Evolutionary conservation across 2,797 vertebrate species (phyloP), one percentile per base, ranked within the genome.

Genomic region (Oryzias dopingdopingensis): DNA sequence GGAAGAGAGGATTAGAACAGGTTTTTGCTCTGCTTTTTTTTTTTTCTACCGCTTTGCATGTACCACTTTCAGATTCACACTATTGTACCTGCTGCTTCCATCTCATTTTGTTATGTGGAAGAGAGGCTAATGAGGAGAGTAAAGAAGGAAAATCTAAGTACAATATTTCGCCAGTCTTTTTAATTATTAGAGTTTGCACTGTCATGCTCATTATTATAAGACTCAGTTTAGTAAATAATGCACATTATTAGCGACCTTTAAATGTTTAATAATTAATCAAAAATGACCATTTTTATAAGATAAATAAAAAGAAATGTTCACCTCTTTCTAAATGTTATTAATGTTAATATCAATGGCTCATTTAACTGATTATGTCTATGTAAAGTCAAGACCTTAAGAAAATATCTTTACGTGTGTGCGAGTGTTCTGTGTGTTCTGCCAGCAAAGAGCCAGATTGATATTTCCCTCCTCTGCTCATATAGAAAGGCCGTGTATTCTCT

Each of bases 1-100:
- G 92, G 93, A 82, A 90, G 89, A 92, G 90, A 90, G 92, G 91
- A 96, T 95, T 93, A 94, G 93, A 87, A 87, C 91, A 92, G 91
- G 93, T 91, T 93, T 22, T 91, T 73, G 80, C 67, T 73, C 72
- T 70, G 66, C 75, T 80, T 22, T 22, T 22, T 77, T 80, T 77
- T 80, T 67, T 70, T 68, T 72, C 69, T 49, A 42, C 56, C 45
- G 13, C 62, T 80, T 80, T 78, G 61, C 63, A 70, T 70, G 65
- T 37, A 59, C 58, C 52, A 66, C 55, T 64, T 79, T 64, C 42
- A 45, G 57, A 26, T 70, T 59, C 23, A 62, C 29, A 59, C 48
- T 24, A 46, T 72, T 77, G 54, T 68, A 40, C 57, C 32, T 47
- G 1, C 46, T 43, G 60, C 22, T 41, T 14, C 50, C 57, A 57